Evolutionary conservation across 2,888 invertebrate species (phyloP).

Genomic region (Leptopilina syphax): DNA sequence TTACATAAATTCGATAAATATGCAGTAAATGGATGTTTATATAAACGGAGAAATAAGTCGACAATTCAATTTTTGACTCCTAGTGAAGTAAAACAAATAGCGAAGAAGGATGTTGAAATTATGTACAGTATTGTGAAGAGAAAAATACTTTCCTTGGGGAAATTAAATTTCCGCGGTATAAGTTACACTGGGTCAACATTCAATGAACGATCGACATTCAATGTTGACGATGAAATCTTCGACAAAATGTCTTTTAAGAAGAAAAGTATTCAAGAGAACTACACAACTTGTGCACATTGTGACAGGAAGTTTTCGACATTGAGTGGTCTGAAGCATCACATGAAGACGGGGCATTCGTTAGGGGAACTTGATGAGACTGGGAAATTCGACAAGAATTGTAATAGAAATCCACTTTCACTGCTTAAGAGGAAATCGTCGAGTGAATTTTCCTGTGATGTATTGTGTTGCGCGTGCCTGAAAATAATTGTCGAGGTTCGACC

Average conservation of each 20-base stretch:
- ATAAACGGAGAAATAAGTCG: slow-evolving; percentile 13
- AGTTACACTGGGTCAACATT: background rate
- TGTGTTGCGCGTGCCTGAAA: slow-evolving; percentile 11
- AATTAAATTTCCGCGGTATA: background rate
- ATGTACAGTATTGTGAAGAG: slow-evolving; percentile 8
- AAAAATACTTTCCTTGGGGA: background rate
- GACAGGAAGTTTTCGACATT: background rate
- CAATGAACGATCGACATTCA: background rate
- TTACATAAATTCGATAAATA: slow-evolving; percentile 1
- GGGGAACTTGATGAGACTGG: too few species aligned
- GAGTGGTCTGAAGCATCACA: background rate
- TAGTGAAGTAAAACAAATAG: slow-evolving; percentile 10
- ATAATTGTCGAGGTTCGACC: background rate
- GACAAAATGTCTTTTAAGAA: background rate
- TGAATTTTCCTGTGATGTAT: background rate
- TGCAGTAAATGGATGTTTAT: background rate
- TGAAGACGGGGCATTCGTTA: background rate
- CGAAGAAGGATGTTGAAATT: slow-evolving; percentile 9
- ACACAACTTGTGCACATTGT: background rate
- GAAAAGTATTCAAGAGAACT: background rate
- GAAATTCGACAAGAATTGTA: background rate
- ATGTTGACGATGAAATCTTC: background rate
- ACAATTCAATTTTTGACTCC: background rate
- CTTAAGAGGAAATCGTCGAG: background rate
- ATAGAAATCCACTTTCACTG: background rate